Percentiles rank a stretch among this genome's conserved stretches.
Conservation (phyloP, 2,888 invertebrate genomes). For the Dolomedes plantarius region DNA sequence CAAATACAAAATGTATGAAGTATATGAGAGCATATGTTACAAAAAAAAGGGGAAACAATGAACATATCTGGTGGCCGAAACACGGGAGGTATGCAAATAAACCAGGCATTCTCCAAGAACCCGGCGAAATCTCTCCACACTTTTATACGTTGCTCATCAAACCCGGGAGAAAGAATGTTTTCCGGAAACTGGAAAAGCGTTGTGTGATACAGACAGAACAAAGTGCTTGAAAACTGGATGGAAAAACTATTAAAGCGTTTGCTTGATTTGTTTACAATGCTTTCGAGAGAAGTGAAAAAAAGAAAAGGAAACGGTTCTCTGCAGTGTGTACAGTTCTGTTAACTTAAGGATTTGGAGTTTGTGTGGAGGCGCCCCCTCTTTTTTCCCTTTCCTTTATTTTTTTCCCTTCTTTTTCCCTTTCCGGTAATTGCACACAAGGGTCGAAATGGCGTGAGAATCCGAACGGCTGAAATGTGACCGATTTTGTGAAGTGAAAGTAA, state of each 20-base stretch:
- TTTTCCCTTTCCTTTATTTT: background rate
- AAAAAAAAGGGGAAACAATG: too few relatives aligned
- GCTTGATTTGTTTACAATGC: slow-evolving; percentile 5
- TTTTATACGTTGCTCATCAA: too few relatives aligned
- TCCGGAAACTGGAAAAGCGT: background rate
- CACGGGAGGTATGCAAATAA: too few relatives aligned
- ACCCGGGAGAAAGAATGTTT: too few relatives aligned
- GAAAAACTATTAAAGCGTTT: background rate
- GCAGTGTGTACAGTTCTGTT: background rate
- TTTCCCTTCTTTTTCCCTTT: background rate
- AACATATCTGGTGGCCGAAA: too few relatives aligned
- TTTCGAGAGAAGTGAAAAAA: background rate
- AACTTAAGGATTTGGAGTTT: background rate
- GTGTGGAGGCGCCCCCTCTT: background rate
- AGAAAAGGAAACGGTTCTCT: background rate
- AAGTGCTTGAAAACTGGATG: background rate
- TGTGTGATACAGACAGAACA: background rate
- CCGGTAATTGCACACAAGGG: background rate
- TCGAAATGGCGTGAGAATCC: slow-evolving; percentile 2
- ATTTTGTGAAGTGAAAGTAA: slow-evolving; percentile 1
- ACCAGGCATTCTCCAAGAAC: too few relatives aligned
- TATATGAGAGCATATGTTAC: too few relatives aligned
- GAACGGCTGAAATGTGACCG: slow-evolving; percentile 8
- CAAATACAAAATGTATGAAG: too few relatives aligned
- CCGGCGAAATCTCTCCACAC: too few relatives aligned